These are phyloP conservation scores for Pristiophorus japonicus DNA, from an alignment of 2,113 vertebrate species.

Conservation along the genomic window DNA sequence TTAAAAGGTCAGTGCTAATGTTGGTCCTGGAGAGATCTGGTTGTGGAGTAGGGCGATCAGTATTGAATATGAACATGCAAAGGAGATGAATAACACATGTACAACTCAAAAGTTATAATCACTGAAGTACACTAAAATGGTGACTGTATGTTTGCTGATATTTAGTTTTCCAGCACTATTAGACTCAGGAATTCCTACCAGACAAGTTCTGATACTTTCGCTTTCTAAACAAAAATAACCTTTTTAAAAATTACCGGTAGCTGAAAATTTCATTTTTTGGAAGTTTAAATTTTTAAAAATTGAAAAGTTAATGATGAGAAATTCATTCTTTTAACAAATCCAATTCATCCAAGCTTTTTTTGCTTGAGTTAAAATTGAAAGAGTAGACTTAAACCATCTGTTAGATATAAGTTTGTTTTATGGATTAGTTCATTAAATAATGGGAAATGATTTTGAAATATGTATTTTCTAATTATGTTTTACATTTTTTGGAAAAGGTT, in stretches of 20 bases:
- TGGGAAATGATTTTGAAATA: slow-evolving; percentile 17
- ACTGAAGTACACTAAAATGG: neutral
- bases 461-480: neutral
- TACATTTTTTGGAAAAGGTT: neutral
- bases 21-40: neutral
- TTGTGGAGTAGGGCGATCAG: neutral
- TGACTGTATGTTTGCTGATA: neutral
- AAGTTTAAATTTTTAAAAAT: neutral
- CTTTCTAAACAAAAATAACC: neutral
- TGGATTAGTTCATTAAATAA: slow-evolving; percentile 4
- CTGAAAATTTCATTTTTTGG: neutral
- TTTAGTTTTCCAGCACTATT: neutral
- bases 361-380: slow-evolving; percentile 5
- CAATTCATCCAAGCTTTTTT: neutral
- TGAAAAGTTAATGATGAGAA: neutral
- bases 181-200: neutral
- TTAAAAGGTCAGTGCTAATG: neutral
- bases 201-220: neutral
- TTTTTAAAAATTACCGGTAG: neutral
- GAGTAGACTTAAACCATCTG: neutral
- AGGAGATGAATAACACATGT: neutral
- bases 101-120: neutral
- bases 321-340: neutral
- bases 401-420: neutral
- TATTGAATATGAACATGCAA: neutral